Conservation (phyloP, 2,113 vertebrate species). For the Elanoides forficatus region DNA sequence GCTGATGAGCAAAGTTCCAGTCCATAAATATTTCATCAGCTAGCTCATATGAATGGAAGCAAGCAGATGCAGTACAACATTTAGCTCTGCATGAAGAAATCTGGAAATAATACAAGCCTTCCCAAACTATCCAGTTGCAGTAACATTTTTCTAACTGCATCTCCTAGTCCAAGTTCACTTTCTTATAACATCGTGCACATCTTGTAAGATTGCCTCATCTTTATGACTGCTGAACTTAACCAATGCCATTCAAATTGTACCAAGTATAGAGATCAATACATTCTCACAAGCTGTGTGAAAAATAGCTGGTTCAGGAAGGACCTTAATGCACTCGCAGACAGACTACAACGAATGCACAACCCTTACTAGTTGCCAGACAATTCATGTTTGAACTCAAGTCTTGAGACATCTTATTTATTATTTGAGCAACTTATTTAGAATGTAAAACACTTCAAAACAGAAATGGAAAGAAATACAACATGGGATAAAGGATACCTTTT, state of each 20-base stretch:
- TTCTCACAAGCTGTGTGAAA: background rate
- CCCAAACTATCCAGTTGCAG: background rate
- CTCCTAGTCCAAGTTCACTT: background rate
- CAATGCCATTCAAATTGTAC: background rate
- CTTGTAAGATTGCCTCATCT: background rate
- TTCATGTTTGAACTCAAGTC: background rate
- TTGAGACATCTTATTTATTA: background rate
- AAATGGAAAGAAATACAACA: background rate
- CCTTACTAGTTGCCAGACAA: background rate
- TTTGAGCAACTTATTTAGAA: background rate
- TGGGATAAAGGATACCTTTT: background rate
- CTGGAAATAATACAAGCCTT: background rate
- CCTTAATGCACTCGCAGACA: background rate
- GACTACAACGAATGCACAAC: background rate
- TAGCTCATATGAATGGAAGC: background rate
- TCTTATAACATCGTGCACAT: background rate
- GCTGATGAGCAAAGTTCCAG: background rate
- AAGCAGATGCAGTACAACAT: background rate
- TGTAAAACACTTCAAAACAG: background rate
- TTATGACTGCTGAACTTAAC: background rate
- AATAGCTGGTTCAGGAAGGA: background rate
- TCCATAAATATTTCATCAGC: background rate
- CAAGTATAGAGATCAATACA: background rate
- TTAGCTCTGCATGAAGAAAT: background rate
- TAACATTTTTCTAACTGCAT: background rate